These are phyloP conservation scores for Saguinus oedipus DNA, from an alignment of 2,797 vertebrate genomes.

Conservation along the genomic window DNA sequence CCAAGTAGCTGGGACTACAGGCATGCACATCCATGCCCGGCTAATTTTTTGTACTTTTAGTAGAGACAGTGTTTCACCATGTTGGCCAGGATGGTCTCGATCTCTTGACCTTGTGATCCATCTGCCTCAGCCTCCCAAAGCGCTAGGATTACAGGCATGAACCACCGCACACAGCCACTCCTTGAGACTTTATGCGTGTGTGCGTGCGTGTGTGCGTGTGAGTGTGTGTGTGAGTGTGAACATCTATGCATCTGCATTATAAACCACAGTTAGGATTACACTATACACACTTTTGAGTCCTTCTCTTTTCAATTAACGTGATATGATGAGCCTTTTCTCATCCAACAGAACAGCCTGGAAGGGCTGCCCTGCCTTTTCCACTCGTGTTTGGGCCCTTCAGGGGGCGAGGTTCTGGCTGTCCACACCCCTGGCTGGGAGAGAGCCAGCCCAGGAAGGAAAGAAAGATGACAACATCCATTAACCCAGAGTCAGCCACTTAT, in stretches of 20 bases:
- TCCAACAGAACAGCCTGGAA: fast-evolving
- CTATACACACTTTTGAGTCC: fast-evolving
- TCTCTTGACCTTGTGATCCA: too few relatives aligned
- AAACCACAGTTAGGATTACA: neutral
- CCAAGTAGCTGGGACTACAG: too few relatives aligned
- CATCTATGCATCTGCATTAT: fast-evolving
- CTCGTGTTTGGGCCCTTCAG: fast-evolving
- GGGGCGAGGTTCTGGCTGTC: neutral
- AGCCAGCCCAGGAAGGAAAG: neutral
- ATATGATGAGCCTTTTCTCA: fast-evolving
- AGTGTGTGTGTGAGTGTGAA: fast-evolving
- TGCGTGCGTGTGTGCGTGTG: fast-evolving
- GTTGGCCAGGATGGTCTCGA: too few relatives aligned
- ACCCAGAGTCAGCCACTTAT: neutral
- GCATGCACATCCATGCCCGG: too few relatives aligned
- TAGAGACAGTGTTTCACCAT: too few relatives aligned
- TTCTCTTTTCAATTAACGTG: neutral
- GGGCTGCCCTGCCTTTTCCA: fast-evolving
- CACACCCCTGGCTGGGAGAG: neutral
- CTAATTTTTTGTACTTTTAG: too few relatives aligned
- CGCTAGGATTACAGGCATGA: too few relatives aligned
- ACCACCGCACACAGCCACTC: too few relatives aligned
- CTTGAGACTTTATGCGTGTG: neutral
- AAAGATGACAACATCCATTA: neutral
- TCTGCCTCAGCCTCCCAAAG: too few relatives aligned